Conservation (phyloP, 30 jellyfish, hydroid and myxozoan genomes). For the Hydractinia symbiolongicarpus region DNA sequence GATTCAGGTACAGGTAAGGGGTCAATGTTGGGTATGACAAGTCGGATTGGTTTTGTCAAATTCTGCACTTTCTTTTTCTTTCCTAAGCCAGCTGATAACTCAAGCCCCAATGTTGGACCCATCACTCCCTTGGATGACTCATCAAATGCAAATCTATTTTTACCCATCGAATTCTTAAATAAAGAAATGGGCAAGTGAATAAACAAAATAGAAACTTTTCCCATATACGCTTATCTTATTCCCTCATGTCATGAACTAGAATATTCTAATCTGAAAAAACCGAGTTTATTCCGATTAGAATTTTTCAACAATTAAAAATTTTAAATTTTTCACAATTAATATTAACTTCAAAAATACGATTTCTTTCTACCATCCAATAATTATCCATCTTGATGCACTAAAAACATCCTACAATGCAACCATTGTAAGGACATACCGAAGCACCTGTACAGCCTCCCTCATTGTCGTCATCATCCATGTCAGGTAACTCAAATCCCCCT, state of each 20-base stretch:
- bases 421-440: neutral
- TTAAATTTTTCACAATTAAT: neutral
- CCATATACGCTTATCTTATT: neutral
- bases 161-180: constrained; percentile 13
- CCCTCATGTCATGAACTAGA: too few species aligned
- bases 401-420: too few species aligned
- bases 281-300: too few species aligned
- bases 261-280: too few species aligned
- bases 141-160: constrained; percentile 18
- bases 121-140: constrained; percentile 9
- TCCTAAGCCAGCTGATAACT: constrained; percentile 14
- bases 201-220: neutral
- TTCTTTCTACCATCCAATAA: too few species aligned
- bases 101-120: constrained; percentile 18
- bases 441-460: constrained; percentile 17
- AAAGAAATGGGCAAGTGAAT: too few species aligned
- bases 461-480: neutral
- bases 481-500: constrained; percentile 15
- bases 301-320: too few species aligned
- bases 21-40: constrained; percentile 15
- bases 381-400: too few species aligned
- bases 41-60: constrained; percentile 11
- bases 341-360: neutral
- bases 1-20: constrained; percentile 9
- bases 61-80: constrained; percentile 11